phyloP scores from a whole-genome alignment of 2,797 vertebrate genomes.

The Sebastolobus alascanus region DNA sequence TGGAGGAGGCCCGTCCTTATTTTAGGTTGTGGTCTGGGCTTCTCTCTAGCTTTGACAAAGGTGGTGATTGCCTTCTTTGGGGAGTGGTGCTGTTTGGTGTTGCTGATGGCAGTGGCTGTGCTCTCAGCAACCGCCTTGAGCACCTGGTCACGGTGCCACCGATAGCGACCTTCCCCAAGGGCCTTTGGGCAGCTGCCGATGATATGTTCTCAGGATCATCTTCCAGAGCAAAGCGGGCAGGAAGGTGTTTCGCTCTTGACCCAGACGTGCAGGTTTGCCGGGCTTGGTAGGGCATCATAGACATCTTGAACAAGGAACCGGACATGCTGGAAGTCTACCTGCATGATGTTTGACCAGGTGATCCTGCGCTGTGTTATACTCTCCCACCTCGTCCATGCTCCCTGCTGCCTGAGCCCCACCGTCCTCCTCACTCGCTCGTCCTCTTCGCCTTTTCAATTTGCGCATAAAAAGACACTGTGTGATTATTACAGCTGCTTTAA shows the following conservation, averaged over 20 bases:
- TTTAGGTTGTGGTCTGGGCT: no score
- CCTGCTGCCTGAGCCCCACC: neutral
- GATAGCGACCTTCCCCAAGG: no score
- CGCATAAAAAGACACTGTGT: neutral
- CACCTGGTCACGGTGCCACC: no score
- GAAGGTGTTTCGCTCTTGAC: neutral
- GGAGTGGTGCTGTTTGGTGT: no score
- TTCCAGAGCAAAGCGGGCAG: neutral
- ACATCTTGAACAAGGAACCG: neutral
- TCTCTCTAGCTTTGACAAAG: no score
- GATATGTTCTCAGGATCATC: neutral
- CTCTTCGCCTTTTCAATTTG: neutral
- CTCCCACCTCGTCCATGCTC: neutral
- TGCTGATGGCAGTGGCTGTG: no score
- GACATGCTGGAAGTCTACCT: neutral
- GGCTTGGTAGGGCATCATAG: neutral
- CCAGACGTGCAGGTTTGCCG: neutral
- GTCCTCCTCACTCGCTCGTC: neutral
- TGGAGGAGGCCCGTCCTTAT: no score
- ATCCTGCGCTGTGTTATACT: neutral
- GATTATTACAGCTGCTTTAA: conserved; percentile 14
- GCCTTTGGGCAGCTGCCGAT: neutral
- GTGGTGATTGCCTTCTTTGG: no score
- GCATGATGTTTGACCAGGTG: neutral
- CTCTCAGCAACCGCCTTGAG: no score